Percentiles rank a stretch among this genome's conserved stretches.
Conservation (phyloP, 2,797 vertebrate genomes). For the Fringilla coelebs region DNA sequence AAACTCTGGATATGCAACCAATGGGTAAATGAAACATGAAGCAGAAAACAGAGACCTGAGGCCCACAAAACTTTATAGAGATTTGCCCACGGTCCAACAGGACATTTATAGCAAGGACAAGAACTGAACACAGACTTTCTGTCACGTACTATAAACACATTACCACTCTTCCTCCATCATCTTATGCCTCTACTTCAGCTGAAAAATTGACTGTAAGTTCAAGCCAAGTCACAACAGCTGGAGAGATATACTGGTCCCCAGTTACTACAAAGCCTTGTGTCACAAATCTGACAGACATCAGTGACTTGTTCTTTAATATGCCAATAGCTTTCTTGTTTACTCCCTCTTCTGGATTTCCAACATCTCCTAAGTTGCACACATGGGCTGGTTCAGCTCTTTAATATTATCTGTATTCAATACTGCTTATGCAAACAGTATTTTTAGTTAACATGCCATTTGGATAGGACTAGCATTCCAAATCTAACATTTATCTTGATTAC, state of each 20-base stretch:
- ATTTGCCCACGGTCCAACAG: not conserved
- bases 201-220: conserved; percentile 3
- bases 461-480: conserved; percentile 38
- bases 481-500: conserved; percentile 55
- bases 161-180: not conserved
- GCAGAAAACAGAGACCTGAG: not conserved
- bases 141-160: not conserved
- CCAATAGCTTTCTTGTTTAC: not conserved
- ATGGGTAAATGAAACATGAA: not conserved
- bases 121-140: conserved; percentile 15
- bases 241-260: not conserved
- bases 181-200: not conserved
- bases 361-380: not conserved
- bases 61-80: not conserved
- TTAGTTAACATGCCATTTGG: conserved; percentile 46
- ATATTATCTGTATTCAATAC: conserved; percentile 23
- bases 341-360: not conserved
- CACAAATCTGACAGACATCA: not conserved
- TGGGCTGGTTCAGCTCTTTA: not conserved
- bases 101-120: not conserved
- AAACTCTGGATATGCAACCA: not conserved
- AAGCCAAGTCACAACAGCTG: conserved; percentile 17
- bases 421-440: conserved; percentile 49
- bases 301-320: not conserved
- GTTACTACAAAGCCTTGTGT: not conserved